Conservation (phyloP, 2,797 vertebrate genomes). For the Onychomys torridus region DNA sequence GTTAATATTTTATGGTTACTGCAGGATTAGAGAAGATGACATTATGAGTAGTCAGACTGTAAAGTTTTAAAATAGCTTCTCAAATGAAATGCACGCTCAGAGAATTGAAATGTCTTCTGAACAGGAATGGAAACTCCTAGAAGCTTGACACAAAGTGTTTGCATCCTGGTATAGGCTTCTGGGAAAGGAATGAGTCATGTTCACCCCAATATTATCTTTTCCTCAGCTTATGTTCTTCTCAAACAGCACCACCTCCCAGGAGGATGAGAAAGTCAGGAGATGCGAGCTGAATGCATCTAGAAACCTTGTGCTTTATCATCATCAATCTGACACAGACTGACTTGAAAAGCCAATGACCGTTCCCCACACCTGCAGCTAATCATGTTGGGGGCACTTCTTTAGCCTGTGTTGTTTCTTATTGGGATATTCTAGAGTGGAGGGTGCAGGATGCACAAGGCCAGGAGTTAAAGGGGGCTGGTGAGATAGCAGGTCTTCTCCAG, state of each 20-base stretch:
- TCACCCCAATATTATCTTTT: slow-evolving; percentile 45
- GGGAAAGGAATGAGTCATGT: slow-evolving; percentile 27
- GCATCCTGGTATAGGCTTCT: neutral
- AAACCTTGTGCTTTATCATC: neutral
- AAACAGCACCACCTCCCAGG: neutral
- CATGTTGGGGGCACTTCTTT: neutral
- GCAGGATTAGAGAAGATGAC: neutral
- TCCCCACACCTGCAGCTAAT: neutral
- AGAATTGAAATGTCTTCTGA: slow-evolving; percentile 40
- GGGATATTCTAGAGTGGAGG: neutral
- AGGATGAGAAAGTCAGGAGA: slow-evolving; percentile 19
- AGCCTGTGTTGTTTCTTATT: slow-evolving; percentile 5
- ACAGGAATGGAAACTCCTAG: slow-evolving; percentile 29
- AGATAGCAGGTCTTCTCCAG: neutral
- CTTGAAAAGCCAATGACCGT: neutral
- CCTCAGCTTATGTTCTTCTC: slow-evolving; percentile 24
- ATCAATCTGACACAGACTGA: slow-evolving; percentile 38
- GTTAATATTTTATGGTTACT: slow-evolving; percentile 1
- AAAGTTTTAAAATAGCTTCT: slow-evolving; percentile 58
- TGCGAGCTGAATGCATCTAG: neutral
- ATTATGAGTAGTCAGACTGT: slow-evolving; percentile 1
- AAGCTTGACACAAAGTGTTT: neutral
- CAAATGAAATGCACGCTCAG: slow-evolving; percentile 14
- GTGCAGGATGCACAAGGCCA: neutral
- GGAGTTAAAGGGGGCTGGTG: neutral